Conservation (phyloP, 2,113 vertebrate species). For the Centropus bengalensis region DNA sequence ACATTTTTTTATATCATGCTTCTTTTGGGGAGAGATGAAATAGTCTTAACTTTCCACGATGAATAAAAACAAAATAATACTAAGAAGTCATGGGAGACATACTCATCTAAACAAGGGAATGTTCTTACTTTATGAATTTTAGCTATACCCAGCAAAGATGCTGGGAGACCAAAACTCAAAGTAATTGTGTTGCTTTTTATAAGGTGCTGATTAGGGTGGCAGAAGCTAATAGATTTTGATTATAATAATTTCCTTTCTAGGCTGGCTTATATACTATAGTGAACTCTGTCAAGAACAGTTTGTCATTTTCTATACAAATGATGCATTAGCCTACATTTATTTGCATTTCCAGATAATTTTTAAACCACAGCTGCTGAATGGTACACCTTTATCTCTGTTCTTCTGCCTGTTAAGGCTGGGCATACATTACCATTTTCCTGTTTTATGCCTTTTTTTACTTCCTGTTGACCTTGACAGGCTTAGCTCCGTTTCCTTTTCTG, state of each 20-base stretch:
- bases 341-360: background rate
- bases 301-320: background rate
- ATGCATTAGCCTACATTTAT: background rate
- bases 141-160: background rate
- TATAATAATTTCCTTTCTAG: background rate
- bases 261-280: background rate
- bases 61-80: background rate
- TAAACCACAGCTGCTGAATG: background rate
- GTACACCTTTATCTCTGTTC: background rate
- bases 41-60: background rate
- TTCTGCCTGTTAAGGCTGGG: background rate
- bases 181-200: background rate
- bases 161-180: background rate
- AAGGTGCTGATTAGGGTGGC: background rate
- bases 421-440: background rate
- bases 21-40: background rate
- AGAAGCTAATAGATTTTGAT: background rate
- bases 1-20: background rate
- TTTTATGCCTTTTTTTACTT: background rate
- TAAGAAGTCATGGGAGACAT: background rate
- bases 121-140: background rate
- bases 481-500: background rate
- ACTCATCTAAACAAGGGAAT: background rate
- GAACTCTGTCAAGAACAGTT: background rate
- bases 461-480: background rate